Conservation (phyloP, 2,113 vertebrate species). For the Myxocyprinus asiaticus region DNA sequence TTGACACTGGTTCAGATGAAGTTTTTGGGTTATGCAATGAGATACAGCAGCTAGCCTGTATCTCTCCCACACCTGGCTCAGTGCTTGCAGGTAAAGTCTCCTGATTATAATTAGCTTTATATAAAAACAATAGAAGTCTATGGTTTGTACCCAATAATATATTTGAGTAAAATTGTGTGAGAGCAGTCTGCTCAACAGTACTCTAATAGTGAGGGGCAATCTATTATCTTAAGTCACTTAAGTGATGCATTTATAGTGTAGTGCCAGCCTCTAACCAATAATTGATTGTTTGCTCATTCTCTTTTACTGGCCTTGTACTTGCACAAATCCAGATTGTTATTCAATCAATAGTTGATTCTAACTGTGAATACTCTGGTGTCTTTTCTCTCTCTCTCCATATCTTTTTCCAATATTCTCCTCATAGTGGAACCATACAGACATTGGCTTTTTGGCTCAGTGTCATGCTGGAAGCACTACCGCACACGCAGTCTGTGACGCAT, state of each 20-base stretch:
- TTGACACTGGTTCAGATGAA: too few species aligned
- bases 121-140: too few species aligned
- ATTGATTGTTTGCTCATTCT: neutral
- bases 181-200: neutral
- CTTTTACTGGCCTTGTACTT: neutral
- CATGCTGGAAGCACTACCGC: neutral
- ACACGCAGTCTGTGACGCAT: conserved; percentile 22
- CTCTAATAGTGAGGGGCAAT: neutral
- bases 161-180: too few species aligned
- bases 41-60: too few species aligned
- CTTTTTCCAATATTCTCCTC: conserved; percentile 1
- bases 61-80: too few species aligned
- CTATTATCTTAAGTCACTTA: neutral
- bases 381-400: neutral
- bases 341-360: neutral
- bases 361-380: neutral
- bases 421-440: neutral
- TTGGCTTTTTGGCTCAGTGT: conserved; percentile 21
- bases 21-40: too few species aligned
- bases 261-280: neutral
- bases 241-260: neutral
- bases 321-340: neutral
- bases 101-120: too few species aligned
- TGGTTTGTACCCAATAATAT: too few species aligned
- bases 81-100: too few species aligned